These are phyloP conservation scores for Monarcha castaneiventris DNA, from an alignment of 2,113 vertebrate species.

Conservation along the genomic window DNA sequence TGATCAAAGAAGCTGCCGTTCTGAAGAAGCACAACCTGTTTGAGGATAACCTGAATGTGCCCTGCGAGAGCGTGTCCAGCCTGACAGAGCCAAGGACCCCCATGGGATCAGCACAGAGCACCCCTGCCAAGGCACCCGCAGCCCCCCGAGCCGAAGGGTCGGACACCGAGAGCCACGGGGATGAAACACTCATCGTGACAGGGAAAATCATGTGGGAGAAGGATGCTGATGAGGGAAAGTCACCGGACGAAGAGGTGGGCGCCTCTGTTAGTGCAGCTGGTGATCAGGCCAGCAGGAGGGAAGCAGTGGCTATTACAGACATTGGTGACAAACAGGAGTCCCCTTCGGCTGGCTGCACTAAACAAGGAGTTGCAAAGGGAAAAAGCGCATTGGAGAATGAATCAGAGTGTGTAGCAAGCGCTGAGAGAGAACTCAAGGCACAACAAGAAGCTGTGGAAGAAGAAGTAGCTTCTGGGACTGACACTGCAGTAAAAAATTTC, in stretches of 20 bases:
- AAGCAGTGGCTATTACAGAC: neutral
- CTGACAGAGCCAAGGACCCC: slow-evolving; percentile 76
- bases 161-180: neutral
- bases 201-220: slow-evolving; percentile 29
- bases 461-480: neutral
- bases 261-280: neutral
- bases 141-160: slow-evolving; percentile 11
- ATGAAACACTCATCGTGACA: slow-evolving; percentile 7
- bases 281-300: neutral
- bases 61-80: slow-evolving; percentile 82
- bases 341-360: neutral
- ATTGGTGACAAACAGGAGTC: neutral
- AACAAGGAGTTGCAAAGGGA: neutral
- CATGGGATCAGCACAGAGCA: slow-evolving; percentile 74
- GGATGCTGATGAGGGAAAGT: neutral
- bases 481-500: neutral
- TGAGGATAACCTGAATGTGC: slow-evolving; percentile 79
- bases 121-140: slow-evolving; percentile 63
- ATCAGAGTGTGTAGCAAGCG: neutral
- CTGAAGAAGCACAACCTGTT: slow-evolving; percentile 90
- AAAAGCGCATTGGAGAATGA: neutral
- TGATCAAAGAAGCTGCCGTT: slow-evolving; percentile 87
- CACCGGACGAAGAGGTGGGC: neutral
- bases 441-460: neutral
- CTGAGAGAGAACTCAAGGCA: neutral